phyloP scores from a whole-genome alignment of 2,113 vertebrate species.

The Morone chrysops region DNA sequence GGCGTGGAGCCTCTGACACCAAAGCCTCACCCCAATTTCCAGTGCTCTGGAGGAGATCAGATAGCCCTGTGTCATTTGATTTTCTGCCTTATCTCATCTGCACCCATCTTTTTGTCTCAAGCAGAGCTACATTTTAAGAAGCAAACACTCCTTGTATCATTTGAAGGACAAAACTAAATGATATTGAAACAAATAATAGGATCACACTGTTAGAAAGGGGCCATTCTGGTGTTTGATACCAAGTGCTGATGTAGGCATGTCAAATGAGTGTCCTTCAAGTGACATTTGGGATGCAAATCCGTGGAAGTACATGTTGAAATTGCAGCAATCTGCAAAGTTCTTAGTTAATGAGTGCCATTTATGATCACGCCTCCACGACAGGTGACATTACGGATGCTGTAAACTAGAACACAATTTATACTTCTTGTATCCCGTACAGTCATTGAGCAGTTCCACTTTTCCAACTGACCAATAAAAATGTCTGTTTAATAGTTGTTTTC shows the following conservation, averaged over 20 bases:
- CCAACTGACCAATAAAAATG: slow-evolving; percentile 71
- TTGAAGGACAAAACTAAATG: slow-evolving; percentile 76
- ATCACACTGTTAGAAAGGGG: slow-evolving; percentile 45
- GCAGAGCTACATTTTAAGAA: slow-evolving; percentile 78
- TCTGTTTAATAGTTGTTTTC: slow-evolving; percentile 66
- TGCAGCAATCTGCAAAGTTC: slow-evolving; percentile 56
- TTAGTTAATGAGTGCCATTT: slow-evolving; percentile 49
- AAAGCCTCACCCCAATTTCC: slow-evolving; percentile 84
- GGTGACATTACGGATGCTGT: slow-evolving; percentile 57
- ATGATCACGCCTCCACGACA: slow-evolving; percentile 34
- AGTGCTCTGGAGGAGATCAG: slow-evolving; percentile 81
- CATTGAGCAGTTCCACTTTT: slow-evolving; percentile 58
- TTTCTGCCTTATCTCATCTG: slow-evolving; percentile 82
- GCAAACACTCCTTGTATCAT: slow-evolving; percentile 66
- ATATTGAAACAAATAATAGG: slow-evolving; percentile 73
- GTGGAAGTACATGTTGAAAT: slow-evolving; percentile 12
- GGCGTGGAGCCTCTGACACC: slow-evolving; percentile 81
- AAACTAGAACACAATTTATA: slow-evolving; percentile 68
- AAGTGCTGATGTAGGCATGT: slow-evolving; percentile 50
- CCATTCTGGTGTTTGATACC: slow-evolving; percentile 40
- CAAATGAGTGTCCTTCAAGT: slow-evolving; percentile 57
- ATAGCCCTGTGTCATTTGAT: slow-evolving; percentile 83
- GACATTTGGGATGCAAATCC: slow-evolving; percentile 63
- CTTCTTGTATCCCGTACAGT: slow-evolving; percentile 50
- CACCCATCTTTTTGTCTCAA: slow-evolving; percentile 82